These are phyloP conservation scores for Aptenodytes forsteri DNA, from an alignment of 2,113 vertebrate genomes.

Conservation along the genomic window DNA sequence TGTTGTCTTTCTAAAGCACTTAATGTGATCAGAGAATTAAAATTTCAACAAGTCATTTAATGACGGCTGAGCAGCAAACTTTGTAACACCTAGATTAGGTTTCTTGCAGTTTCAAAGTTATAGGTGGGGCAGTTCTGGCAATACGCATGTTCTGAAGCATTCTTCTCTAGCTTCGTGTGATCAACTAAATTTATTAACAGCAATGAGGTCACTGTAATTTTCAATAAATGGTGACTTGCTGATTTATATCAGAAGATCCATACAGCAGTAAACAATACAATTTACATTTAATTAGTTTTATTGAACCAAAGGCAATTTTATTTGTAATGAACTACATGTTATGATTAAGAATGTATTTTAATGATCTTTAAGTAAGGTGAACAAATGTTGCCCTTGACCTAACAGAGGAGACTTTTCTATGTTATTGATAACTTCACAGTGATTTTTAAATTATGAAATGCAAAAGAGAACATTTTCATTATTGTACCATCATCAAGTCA, in stretches of 20 bases:
- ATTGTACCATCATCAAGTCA: slow-evolving; percentile 65
- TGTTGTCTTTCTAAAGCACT: slow-evolving; percentile 81
- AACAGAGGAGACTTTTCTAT: slow-evolving; percentile 70
- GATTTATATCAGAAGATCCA: slow-evolving; percentile 88
- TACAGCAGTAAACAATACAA: slow-evolving; percentile 86
- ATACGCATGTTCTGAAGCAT: neutral
- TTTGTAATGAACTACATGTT: slow-evolving; percentile 86
- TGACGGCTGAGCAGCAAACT: slow-evolving; percentile 61
- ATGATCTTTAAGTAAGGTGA: slow-evolving; percentile 87
- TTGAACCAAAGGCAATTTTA: slow-evolving; percentile 87
- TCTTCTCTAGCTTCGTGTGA: slow-evolving; percentile 71
- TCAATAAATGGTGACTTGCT: slow-evolving; percentile 86
- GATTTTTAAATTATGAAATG: slow-evolving; percentile 72
- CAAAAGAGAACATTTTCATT: slow-evolving; percentile 68
- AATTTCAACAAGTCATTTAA: slow-evolving; percentile 81
- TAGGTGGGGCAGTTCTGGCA: slow-evolving; percentile 42
- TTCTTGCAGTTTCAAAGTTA: slow-evolving; percentile 65
- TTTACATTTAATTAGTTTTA: slow-evolving; percentile 96
- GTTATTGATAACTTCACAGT: slow-evolving; percentile 75
- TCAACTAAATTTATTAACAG: slow-evolving; percentile 86
- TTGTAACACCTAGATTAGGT: slow-evolving; percentile 59
- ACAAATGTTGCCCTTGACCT: slow-evolving; percentile 90
- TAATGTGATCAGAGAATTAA: slow-evolving; percentile 87
- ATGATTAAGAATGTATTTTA: slow-evolving; percentile 89
- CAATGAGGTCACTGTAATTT: slow-evolving; percentile 85